Base-by-base conservation (phyloP, 2,888 invertebrate genomes). In the Hymenopus coronatus region DNA sequence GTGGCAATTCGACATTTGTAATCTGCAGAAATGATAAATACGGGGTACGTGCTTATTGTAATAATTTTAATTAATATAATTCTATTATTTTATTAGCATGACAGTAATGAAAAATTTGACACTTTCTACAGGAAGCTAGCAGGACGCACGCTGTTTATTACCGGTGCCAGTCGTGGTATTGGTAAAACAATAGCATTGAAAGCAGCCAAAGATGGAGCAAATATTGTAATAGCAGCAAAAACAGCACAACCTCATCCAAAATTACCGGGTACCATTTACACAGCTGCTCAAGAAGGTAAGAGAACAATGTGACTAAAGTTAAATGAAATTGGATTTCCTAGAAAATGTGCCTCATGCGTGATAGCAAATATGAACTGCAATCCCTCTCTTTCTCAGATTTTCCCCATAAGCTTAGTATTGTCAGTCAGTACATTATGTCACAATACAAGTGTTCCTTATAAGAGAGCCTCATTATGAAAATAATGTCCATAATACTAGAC, bases 101-200 rank as follows among this genome's bases (percentile, higher is more conserved):
- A 12, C 40, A 1, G 12, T 40, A 40, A 40, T 1, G 40, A 40
- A 40, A 30, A 40, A 40, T 40, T 0, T 15, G 54, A 25, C 14
- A 46, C 3, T 70, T 70, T 20, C 1, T 70, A 4, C 54, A 89
- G 96, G 88, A 96, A 96, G 93, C 94, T 97, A 91, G 97, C 97
- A 91, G 99, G 99, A 2, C 96, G 96, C 91, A 99, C 99, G 2
- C 94, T 98, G 89, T 98, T 99, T 92, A 98, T 99, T 91, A 98
- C 99, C 46, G 99, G 99, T 84, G 99, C 98, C 27, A 98, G 98
- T 88, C 95, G 99, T 91, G 99, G 99, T 46, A 99, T 99, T 92
- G 99, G 99, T 0, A 97, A 98, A 93, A 97, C 97, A 27, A 99
- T 99, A 91, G 99, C 98, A 7, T 92, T 99, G 89, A 99, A 98